These are phyloP conservation scores for Aphodius granarius DNA, from an alignment of 2,888 invertebrate genomes.

Conservation along the genomic window DNA sequence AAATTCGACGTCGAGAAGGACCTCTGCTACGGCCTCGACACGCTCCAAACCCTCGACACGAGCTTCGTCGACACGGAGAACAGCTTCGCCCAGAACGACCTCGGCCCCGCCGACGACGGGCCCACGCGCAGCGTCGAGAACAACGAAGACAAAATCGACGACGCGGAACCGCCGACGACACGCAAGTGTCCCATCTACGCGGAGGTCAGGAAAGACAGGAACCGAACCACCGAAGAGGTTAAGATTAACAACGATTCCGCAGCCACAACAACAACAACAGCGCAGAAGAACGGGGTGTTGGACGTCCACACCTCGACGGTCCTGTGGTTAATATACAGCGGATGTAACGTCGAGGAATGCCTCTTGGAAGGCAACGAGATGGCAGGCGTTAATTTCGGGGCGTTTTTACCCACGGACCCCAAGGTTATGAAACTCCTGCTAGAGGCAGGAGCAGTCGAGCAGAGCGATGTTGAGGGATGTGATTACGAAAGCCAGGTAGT, in stretches of 20 bases:
- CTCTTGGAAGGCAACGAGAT: slow-evolving; percentile 54
- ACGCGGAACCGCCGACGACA: slow-evolving; percentile 42
- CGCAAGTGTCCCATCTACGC: slow-evolving; percentile 45
- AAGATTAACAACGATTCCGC: slow-evolving; percentile 31
- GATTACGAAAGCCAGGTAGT: slow-evolving; percentile 53
- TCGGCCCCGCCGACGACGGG: slow-evolving; percentile 34
- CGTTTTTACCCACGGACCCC: slow-evolving; percentile 68
- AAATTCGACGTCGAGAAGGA: slow-evolving; percentile 38
- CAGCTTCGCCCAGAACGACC: slow-evolving; percentile 40
- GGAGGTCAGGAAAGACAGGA: slow-evolving; percentile 46
- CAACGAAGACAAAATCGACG: slow-evolving; percentile 34
- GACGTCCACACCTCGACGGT: slow-evolving; percentile 71
- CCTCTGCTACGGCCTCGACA: slow-evolving; percentile 38
- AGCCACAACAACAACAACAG: too few species aligned
- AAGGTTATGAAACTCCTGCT: slow-evolving; percentile 71
- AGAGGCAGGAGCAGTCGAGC: slow-evolving; percentile 71
- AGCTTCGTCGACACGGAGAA: slow-evolving; percentile 47
- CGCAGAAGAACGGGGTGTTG: slow-evolving; percentile 39
- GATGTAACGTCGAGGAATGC: slow-evolving; percentile 64
- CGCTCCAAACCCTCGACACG: slow-evolving; percentile 41
- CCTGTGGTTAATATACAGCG: slow-evolving; percentile 76
- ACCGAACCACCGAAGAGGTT: slow-evolving; percentile 25
- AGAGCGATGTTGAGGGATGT: slow-evolving; percentile 53
- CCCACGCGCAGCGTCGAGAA: slow-evolving; percentile 40
- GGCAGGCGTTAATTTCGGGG: slow-evolving; percentile 57